Evolutionary conservation across 2,888 invertebrate species (phyloP).

Genomic region (Protonemura montana): DNA sequence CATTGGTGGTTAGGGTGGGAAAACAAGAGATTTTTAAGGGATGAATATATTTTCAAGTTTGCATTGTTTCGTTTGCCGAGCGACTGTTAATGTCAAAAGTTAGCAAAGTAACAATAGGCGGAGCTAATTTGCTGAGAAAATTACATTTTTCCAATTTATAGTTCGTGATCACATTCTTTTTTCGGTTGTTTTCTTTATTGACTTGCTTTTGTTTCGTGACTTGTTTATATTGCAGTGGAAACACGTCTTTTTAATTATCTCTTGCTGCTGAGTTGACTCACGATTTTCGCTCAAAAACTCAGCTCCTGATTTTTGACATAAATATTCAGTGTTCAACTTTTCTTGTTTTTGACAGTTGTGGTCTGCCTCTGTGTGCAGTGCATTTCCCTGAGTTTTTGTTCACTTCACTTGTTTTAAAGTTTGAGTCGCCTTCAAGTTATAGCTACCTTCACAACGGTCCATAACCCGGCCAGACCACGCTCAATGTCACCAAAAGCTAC

Average conservation of each 20-base stretch:
- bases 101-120: background rate
- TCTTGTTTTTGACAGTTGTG: no score
- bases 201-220: background rate
- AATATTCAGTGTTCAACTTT: no score
- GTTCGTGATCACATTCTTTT: background rate
- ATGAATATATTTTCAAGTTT: no score
- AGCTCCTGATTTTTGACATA: no score
- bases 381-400: no score
- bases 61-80: background rate
- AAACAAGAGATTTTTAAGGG: no score
- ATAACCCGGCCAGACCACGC: no score
- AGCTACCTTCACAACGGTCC: no score
- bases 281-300: no score
- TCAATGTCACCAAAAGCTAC: background rate
- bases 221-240: background rate
- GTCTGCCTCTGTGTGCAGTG: no score
- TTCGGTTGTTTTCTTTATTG: background rate
- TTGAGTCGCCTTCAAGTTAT: no score
- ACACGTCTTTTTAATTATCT: background rate
- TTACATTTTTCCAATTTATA: background rate
- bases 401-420: no score
- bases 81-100: background rate
- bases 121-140: background rate
- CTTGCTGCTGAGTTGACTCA: background rate
- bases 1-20: background rate